Base-by-base conservation (phyloP, 2,797 vertebrate species). In the Bovichtus diacanthus region DNA sequence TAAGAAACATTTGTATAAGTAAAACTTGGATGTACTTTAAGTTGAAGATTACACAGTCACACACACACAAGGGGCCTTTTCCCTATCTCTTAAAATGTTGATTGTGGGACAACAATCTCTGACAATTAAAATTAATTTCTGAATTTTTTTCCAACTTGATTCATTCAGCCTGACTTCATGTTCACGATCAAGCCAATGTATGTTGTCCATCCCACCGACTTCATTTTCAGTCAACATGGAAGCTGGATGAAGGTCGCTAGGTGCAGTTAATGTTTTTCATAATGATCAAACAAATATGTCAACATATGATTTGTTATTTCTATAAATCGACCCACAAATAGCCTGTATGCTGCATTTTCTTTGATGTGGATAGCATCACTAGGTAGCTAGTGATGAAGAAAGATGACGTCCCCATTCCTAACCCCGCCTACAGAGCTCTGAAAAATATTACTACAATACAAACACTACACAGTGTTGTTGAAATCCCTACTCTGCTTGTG, bases 401-500 rank as follows among this genome's bases (percentile, higher is more conserved):
- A 31, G 31, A 31, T 31, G 31, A 31, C 31, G n/a, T n/a, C n/a
- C n/a, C n/a, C n/a, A n/a, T n/a, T 31, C 31, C 31, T n/a, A 31
- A 31, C 31, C 5, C 31, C 31, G 31, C 31, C 6, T 31, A 31
- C 8, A 31, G 31, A 31, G 31, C 31, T 31, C 6, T 31, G 31
- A 7, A 31, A 76, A 55, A 43, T 69, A 71, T n/a, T 60, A 55
- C 19, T 39, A 7, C 58, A 19, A n/a, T n/a, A 76, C 55, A 43
- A 69, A 71, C 60, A 55, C 19, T 39, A 7, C 58, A 19, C 38
- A 36, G 25, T 44, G 39, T 29, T 73, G 55, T 9, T 70, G 38
- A 76, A 78, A 80, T 76, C 55, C 23, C 36, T 23, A 2, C 70
- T 66, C 54, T 31, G 27, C 38, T 25, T 8, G 6, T 61, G 56